Percentiles rank a stretch among this genome's conserved stretches.
Evolutionary conservation across 2,113 vertebrate species (phyloP).

Genomic region (Calyptomena viridis): DNA sequence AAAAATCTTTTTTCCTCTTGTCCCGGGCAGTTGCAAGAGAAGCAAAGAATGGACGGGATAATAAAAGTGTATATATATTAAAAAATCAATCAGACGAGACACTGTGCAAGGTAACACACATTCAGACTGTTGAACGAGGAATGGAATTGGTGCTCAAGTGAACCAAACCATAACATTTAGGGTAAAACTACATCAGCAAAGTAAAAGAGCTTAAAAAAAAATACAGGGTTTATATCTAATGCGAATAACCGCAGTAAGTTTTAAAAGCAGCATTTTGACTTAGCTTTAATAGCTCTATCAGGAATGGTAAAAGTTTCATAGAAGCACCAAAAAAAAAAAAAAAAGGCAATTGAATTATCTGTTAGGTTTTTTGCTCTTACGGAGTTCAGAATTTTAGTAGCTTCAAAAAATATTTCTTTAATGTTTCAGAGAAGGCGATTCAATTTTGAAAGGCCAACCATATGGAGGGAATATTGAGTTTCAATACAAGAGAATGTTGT

Average conservation of each 20-base stretch:
- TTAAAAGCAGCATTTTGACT: neutral
- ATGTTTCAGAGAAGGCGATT: neutral
- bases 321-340: neutral
- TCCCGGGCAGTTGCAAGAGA: neutral
- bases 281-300: neutral
- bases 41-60: neutral
- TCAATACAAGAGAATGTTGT: neutral
- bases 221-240: neutral
- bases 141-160: neutral
- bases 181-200: neutral
- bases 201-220: neutral
- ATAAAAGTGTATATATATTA: neutral
- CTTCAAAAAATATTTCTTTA: neutral
- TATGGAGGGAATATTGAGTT: constrained; percentile 37
- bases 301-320: constrained; percentile 18
- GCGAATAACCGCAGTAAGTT: neutral
- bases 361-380: neutral
- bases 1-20: too few species aligned
- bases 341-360: neutral
- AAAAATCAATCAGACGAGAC: neutral
- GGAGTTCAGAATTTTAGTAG: neutral
- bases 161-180: neutral
- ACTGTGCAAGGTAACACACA: neutral
- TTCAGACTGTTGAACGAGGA: neutral
- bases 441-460: constrained; percentile 8